These are phyloP conservation scores for Macrotrachela quadricornifera DNA, from an alignment of 1,140 invertebrate genomes.

Conservation along the genomic window DNA sequence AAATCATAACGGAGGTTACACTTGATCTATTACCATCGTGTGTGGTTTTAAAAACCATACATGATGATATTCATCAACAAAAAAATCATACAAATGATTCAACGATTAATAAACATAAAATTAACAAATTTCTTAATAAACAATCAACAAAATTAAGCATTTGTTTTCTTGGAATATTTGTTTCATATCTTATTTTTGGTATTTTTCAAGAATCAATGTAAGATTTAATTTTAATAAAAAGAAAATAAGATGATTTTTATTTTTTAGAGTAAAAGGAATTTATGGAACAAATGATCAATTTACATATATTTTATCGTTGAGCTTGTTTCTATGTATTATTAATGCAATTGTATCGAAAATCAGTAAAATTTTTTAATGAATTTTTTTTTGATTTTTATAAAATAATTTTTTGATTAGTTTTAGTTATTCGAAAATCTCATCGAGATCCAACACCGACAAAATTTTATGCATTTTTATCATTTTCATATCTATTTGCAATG, in stretches of 20 bases:
- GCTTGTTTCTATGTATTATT: conserved; percentile 67
- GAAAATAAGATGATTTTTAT: background rate
- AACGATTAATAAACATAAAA: too few species aligned
- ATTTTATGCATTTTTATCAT: conserved; percentile 47
- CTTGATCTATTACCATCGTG: too few species aligned
- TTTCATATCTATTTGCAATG: conserved; percentile 84
- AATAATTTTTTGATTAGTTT: too few species aligned
- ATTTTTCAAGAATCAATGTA: conserved; percentile 74
- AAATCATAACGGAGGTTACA: too few species aligned
- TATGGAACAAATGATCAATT: conserved; percentile 50
- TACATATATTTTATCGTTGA: conserved; percentile 56
- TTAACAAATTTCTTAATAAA: too few species aligned
- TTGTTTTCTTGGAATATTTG: conserved; percentile 60
- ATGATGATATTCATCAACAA: too few species aligned
- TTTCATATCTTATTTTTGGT: conserved; percentile 70
- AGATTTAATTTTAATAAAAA: conserved; percentile 13
- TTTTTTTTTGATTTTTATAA: background rate
- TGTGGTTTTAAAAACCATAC: too few species aligned
- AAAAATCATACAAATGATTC: too few species aligned
- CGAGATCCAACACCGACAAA: background rate
- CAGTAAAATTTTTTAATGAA: background rate
- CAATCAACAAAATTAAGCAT: too few species aligned
- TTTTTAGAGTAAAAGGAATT: conserved; percentile 42
- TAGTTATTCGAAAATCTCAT: background rate
- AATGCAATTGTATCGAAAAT: conserved; percentile 60